These are phyloP conservation scores for Zaprionus obscuricornis DNA, from an alignment of 2,888 invertebrate genomes.

Conservation along the genomic window DNA sequence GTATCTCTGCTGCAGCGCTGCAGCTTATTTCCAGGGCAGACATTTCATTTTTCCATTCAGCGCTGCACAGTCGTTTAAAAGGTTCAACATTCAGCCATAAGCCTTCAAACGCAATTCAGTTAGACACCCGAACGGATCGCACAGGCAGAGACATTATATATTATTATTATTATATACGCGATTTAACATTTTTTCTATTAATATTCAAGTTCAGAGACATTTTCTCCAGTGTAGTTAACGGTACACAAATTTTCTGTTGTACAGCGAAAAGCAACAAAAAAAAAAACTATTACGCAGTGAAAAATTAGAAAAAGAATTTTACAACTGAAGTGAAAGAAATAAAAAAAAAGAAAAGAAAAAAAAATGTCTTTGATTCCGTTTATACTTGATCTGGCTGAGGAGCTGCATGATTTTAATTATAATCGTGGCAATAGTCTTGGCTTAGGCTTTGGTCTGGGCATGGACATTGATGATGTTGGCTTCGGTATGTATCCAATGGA, in stretches of 20 bases:
- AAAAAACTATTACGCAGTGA: conserved; percentile 1
- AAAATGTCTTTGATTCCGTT: conserved; percentile 80
- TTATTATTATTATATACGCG: too few relatives aligned
- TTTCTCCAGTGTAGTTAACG: conserved; percentile 3
- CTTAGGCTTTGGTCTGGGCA: conserved; percentile 40
- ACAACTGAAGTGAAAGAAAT: neutral
- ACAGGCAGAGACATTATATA: conserved; percentile 30
- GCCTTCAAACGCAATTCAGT: conserved; percentile 70
- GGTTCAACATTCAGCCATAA: conserved; percentile 68
- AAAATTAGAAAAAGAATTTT: too few relatives aligned
- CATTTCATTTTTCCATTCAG: conserved; percentile 64
- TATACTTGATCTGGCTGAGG: conserved; percentile 76
- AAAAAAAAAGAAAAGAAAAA: neutral
- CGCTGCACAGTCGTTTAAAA: conserved; percentile 71
- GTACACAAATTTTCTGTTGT: too few relatives aligned
- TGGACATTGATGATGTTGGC: conserved; percentile 79
- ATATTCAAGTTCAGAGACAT: conserved; percentile 17
- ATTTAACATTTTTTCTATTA: conserved; percentile 12
- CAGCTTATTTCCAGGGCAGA: conserved; percentile 56
- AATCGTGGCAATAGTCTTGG: conserved; percentile 48
- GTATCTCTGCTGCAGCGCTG: conserved; percentile 24
- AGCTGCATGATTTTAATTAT: conserved; percentile 63
- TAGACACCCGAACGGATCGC: conserved; percentile 70
- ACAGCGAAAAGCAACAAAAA: too few relatives aligned
- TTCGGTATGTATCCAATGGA: conserved; percentile 80